Evolutionary conservation across 2,113 vertebrate genomes (phyloP), one percentile per base, ranked within the genome.

Genomic region (Thunnus thynnus): DNA sequence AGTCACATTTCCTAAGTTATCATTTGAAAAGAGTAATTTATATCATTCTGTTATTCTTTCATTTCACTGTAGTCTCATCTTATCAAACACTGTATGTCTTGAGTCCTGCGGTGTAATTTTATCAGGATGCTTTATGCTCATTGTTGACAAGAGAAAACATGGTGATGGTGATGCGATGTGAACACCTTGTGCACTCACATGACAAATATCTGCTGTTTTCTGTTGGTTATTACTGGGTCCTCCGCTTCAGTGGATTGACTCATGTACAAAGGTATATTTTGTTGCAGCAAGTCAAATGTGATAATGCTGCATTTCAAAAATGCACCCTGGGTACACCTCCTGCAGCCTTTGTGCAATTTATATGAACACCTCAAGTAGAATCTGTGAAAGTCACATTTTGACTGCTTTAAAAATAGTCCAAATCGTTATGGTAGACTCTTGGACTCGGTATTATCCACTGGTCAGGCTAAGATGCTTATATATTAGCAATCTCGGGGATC

Each of bases 391-490:
- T 61, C 46, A 72, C 44, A 58, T 85, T 86, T 57, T 2, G 0
- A 36, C 46, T 11, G 16, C 56, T 13, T 86, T 81, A 47, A 88
- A 89, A 88, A 72, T 82, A 51, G 73, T 22, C 47, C 20, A 30
- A 79, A 82, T 80, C 65, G 80, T 85, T 61, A 82, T 27, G 48
- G 83, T 67, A 44, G 76, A 66, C 44, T 44, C 50, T 54, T 58
- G 76, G 82, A 73, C 78, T 86, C 78, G 62, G 78, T 83, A 86
- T 85, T 89, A 90, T 88, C 86, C 18, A 72, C 36, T 60, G 82
- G 87, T 91, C 78, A 81, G 86, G 90, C 85, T 93, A 93, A 91
- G 82, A 92, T 92, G 89, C 91, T 92, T 92, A 89, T 84, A 85
- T 76, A 77, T 91, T 78, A 85, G 84, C 86, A 78, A 90, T 91